Evolutionary conservation across 2,888 invertebrate species (phyloP), one percentile per base, ranked within the genome.

Genomic region (Boloria euphrosyne): DNA sequence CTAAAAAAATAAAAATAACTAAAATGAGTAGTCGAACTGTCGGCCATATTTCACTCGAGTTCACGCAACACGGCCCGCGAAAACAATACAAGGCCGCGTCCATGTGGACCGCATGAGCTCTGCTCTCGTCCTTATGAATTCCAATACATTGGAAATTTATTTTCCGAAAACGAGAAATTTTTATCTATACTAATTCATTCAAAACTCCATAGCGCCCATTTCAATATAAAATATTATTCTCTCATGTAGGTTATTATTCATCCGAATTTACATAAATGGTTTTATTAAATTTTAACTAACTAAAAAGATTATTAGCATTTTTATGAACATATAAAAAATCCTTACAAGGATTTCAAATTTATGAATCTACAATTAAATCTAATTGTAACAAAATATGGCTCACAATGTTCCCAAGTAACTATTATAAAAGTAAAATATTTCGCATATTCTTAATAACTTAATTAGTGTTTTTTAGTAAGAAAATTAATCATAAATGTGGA

Each of bases 31-130:
- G 87, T 88, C 84, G 82, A 82, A 80, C 85, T 86, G 88, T 86
- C 89, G 83, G 87, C 86, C 83, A 87, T 92, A 90, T 86, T 86
- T 91, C 89, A 91, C 84, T 87, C 76, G 74, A 82, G 87, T 90
- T 90, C 92, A 92, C 91, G 91, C 92, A 87, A 90, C 86, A 81
- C 81, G 83, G 81, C 78, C 85, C 82, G 90, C 88, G 89, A 89
- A 82, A 91, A 92, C 92, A 91, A 92, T 91, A 90, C 91, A 92
- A 92, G 92, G 90, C 84, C 90, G 89, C 78, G 66, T 57, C 66
- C 69, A 64, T 68, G 62, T 60, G 66, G 66, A 47, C 54, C 58
- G 66, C 47, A 62, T 59, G 66, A 59, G 62, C 31, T 65, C 68
- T 55, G 49, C 47, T 58, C 64, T 31, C 52, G 46, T 64, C 59